Conservation (phyloP, 1,140 invertebrate genomes). For the Calycopis cecrops region DNA sequence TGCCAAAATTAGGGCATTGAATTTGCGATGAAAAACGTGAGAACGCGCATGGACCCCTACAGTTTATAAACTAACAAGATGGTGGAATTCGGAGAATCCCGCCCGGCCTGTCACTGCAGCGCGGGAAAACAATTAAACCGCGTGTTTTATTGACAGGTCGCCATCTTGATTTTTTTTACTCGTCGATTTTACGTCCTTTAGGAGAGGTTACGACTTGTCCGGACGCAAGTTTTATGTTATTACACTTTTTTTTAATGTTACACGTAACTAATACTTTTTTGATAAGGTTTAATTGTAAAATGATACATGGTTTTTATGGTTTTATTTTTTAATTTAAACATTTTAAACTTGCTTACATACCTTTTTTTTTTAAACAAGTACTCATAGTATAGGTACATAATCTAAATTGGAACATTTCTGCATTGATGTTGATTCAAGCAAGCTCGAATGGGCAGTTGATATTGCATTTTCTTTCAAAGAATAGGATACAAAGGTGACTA, state of each 20-base stretch:
- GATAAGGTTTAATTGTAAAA: constrained; percentile 1
- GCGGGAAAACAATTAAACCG: constrained; percentile 26
- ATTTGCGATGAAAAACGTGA: neutral
- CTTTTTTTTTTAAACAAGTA: too few species aligned
- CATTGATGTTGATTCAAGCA: too few species aligned
- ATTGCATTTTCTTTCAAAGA: too few species aligned
- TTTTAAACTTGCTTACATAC: too few species aligned
- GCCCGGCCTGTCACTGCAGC: constrained; percentile 21
- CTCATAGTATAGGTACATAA: too few species aligned
- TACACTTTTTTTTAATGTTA: constrained; percentile 7
- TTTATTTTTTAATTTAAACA: too few species aligned
- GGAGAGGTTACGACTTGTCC: constrained; percentile 6
- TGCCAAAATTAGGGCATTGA: neutral
- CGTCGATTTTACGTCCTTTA: constrained; percentile 9
- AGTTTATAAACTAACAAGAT: constrained; percentile 19
- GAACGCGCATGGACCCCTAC: constrained; percentile 3
- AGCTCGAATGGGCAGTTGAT: neutral
- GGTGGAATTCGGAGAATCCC: constrained; percentile 26
- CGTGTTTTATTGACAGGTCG: constrained; percentile 23
- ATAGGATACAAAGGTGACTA: too few species aligned
- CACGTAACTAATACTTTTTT: constrained; percentile 4
- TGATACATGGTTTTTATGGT: too few species aligned
- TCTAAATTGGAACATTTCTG: too few species aligned
- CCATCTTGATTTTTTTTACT: constrained; percentile 14
- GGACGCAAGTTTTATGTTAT: neutral